phyloP scores from a whole-genome alignment of 1,140 invertebrate genomes.

The Aphaenogaster rudis region DNA sequence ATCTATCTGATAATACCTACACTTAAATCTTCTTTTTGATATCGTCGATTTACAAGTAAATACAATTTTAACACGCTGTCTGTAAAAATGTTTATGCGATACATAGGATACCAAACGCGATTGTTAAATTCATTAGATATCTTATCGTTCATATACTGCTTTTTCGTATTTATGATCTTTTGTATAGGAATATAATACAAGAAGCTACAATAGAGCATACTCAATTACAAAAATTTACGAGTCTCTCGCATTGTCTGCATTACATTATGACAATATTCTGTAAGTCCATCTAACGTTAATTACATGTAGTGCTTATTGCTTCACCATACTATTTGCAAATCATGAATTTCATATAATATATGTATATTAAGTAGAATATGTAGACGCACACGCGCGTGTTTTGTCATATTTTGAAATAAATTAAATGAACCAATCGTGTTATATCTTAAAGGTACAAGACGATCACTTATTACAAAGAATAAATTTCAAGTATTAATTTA shows the following conservation, averaged over 20 bases:
- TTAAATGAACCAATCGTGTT: neutral
- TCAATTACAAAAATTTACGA: constrained; percentile 53
- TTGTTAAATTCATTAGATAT: constrained; percentile 41
- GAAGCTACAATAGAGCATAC: constrained; percentile 32
- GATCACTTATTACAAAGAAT: neutral
- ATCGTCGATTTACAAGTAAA: constrained; percentile 53
- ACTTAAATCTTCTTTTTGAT: constrained; percentile 14
- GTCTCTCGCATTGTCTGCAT: constrained; percentile 38
- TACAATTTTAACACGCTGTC: constrained; percentile 37
- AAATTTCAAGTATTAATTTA: constrained; percentile 1
- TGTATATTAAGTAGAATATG: neutral
- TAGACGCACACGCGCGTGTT: neutral
- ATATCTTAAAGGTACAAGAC: neutral
- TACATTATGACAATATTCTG: constrained; percentile 27
- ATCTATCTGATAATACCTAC: constrained; percentile 33
- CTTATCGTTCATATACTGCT: constrained; percentile 33
- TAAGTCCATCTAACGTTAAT: constrained; percentile 15
- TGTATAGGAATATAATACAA: constrained; percentile 51
- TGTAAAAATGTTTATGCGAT: constrained; percentile 41
- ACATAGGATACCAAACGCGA: constrained; percentile 46
- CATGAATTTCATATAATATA: neutral
- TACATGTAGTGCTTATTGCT: neutral
- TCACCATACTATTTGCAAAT: constrained; percentile 27
- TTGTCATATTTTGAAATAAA: constrained; percentile 30
- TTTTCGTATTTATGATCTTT: constrained; percentile 49